Conservation (phyloP, 2,888 invertebrate species). For the Hipparchia semele region DNA sequence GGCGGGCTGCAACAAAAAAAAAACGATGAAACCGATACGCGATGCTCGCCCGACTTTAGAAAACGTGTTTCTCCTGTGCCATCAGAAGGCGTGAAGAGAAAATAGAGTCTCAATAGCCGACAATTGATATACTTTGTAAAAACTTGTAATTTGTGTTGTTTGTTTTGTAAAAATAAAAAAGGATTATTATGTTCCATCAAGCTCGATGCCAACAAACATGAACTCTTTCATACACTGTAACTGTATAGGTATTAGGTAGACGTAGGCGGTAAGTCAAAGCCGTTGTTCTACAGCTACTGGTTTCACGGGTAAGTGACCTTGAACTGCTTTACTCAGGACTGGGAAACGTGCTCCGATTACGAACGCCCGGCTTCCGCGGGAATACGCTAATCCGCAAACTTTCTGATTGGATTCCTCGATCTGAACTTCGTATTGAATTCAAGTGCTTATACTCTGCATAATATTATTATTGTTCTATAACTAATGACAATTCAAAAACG, state of each 20-base stretch:
- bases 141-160: no score
- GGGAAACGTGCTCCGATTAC: constrained; percentile 11
- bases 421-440: background rate
- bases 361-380: background rate
- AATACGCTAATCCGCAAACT: constrained; percentile 1
- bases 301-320: constrained; percentile 33
- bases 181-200: no score
- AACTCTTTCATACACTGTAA: background rate
- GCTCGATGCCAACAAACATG: background rate
- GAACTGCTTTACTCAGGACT: constrained; percentile 26
- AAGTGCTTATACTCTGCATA: background rate
- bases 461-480: background rate
- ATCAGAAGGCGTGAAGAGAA: no score
- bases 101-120: no score
- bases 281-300: constrained; percentile 24
- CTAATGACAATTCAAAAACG: no score
- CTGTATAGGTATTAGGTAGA: background rate
- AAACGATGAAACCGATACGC: no score
- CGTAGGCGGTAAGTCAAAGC: background rate
- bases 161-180: no score
- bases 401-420: background rate
- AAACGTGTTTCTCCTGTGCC: no score
- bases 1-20: no score
- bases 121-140: no score
- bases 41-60: no score